phyloP scores from a whole-genome alignment of 2,797 vertebrate species.

The Aulostomus chinensis region DNA sequence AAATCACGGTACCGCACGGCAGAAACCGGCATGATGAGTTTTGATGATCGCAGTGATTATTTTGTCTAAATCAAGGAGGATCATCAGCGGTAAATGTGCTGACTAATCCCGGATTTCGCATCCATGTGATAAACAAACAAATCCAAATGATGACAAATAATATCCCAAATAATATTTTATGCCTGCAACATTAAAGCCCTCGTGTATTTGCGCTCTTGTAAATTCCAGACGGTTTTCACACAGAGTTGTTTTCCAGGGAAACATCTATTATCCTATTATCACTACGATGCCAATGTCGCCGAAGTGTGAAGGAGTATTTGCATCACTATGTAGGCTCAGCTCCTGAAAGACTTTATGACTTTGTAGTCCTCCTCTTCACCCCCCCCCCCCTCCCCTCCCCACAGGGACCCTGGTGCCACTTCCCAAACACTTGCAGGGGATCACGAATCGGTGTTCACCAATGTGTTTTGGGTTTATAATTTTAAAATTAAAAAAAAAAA shows the following conservation, averaged over 20 bases:
- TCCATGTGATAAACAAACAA: neutral
- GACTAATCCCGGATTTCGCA: neutral
- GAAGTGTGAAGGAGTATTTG: constrained; percentile 79
- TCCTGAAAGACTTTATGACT: constrained; percentile 75
- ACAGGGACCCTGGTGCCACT: constrained; percentile 67
- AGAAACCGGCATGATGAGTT: constrained; percentile 44
- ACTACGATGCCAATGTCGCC: constrained; percentile 71
- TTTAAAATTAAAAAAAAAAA: too few species aligned
- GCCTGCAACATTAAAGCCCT: constrained; percentile 15
- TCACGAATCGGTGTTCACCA: neutral
- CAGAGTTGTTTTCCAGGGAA: constrained; percentile 69
- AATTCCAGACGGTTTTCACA: constrained; percentile 78
- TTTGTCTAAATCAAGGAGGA: constrained; percentile 8
- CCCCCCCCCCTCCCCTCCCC: too few species aligned
- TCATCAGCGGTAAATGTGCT: constrained; percentile 1
- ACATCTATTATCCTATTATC: constrained; percentile 82
- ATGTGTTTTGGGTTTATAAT: neutral
- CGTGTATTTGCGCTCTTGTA: constrained; percentile 51
- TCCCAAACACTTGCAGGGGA: constrained; percentile 47
- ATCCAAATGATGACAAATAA: neutral
- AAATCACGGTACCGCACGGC: constrained; percentile 23
- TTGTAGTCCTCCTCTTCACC: constrained; percentile 54
- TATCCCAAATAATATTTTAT: neutral
- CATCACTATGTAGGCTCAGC: constrained; percentile 74
- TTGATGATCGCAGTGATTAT: constrained; percentile 18